Base-by-base conservation (phyloP, 1,140 invertebrate species). In the Drosophila ambigua region DNA sequence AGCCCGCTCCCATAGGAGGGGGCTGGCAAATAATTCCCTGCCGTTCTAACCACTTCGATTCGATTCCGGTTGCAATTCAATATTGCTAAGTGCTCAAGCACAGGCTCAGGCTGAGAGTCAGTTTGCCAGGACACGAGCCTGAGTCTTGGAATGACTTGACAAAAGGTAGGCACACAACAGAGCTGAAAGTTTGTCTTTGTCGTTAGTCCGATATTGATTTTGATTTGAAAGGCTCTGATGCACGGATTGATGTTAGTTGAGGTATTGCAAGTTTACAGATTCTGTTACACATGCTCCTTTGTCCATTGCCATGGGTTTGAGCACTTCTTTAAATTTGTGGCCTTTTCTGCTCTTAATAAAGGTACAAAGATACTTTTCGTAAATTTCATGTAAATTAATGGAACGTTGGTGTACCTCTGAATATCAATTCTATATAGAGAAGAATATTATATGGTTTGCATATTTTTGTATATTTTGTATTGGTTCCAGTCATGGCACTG, bases 51-150 rank as follows among this genome's bases (percentile, higher is more conserved):
- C 71, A 76, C 76, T 62, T 78, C 65, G 75, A 75, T 78, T 75
- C 54, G 43, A 35, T 52, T 39, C 50, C 43, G 15, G 49, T 45
- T 81, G 61, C 77, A 71, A 68, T 85, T 71, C 75, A 87, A 87
- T 87, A 87, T 63, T 78, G 66, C 69, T 87, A 88, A 87, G 82
- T 87, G 82, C 82, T 85, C 13, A 4, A 4, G 35, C 11, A 39
- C 31, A 35, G 31, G 31, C 13, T 54, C 20, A 11, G 45, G 35
- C 57, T n/a, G n/a, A 8, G 35, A 44, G 9, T 53, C 26, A 28
- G 51, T 63, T 57, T 63, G 60, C 54, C 60, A 57, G 52, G 66
- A 50, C 66, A 31, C 31, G 31, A 9, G 31, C 31, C 31, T 3
- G 31, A 35, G 31, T 63, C 39, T 62, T 44, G 39, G 48, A 53